These are phyloP conservation scores for Apamea epomidion DNA, from an alignment of 2,888 invertebrate species.

Conservation along the genomic window DNA sequence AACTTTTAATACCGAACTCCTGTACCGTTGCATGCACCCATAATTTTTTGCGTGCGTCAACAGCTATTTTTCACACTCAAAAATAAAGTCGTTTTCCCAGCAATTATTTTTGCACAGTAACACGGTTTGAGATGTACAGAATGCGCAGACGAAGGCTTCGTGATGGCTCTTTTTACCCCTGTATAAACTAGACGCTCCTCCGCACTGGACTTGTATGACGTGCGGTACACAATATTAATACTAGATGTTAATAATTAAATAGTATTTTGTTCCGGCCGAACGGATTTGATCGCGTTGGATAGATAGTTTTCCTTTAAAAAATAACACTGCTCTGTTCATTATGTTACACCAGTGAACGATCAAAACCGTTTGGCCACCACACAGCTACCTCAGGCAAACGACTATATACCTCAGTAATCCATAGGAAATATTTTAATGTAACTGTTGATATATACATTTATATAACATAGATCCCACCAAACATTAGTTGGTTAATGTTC, in stretches of 20 bases:
- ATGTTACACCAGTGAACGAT: conserved; percentile 41
- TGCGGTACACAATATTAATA: conserved; percentile 51
- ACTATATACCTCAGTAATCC: conserved; percentile 88
- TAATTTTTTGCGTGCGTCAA: neutral
- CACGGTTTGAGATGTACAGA: neutral
- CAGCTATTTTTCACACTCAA: neutral
- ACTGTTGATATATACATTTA: conserved; percentile 82
- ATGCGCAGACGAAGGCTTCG: neutral
- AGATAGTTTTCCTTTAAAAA: conserved; percentile 47
- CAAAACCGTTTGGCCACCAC: conserved; percentile 50
- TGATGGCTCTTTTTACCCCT: neutral
- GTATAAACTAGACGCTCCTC: conserved; percentile 18
- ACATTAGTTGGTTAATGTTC: conserved; percentile 83
- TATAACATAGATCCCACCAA: conserved; percentile 88
- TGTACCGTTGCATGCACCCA: neutral
- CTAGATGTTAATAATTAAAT: conserved; percentile 67
- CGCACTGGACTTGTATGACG: conserved; percentile 22
- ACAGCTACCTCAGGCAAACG: conserved; percentile 86
- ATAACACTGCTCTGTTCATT: conserved; percentile 41
- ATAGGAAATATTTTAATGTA: conserved; percentile 85
- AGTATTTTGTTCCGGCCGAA: conserved; percentile 71
- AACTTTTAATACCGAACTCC: neutral
- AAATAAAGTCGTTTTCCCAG: neutral
- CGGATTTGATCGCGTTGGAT: conserved; percentile 56
- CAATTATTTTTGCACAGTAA: neutral